Base-by-base conservation (phyloP, 2,797 vertebrate species). In the Sarcophilus harrisii region DNA sequence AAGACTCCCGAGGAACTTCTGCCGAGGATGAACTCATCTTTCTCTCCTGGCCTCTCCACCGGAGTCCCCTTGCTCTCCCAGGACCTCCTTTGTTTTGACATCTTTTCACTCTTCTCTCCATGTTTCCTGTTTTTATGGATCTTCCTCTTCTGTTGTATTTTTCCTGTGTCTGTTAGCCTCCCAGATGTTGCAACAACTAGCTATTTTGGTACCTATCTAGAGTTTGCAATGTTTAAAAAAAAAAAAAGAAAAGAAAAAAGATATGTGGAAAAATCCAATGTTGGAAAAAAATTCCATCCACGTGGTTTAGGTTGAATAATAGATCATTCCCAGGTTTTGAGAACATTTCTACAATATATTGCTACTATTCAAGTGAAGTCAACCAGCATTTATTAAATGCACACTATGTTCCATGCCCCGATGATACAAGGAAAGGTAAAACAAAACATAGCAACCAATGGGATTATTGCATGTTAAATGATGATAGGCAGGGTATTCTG, bases 71-170 rank as follows among this genome's bases (percentile, higher is more conserved):
- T 0, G 0, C 58, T 18, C 95, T 0, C 11, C 90, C 52, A 89
- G 32, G 95, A 81, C 97, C 58, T 95, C 94, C 97, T 99, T 98
- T 99, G 99, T 99, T 99, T 98, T 98, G 98, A 98, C 98, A 98
- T 98, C 98, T 98, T 98, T 98, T 98, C 95, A 95, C 98, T 98
- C 98, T 98, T 94, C 96, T 97, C 97, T 98, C 98, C 97, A 96
- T 96, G 98, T 98, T 99, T 99, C 99, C 99, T 99, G 99, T 99
- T 99, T 99, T 98, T 96, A 90, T 97, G 98, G 98, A 96, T 98
- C 98, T 98, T 98, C 98, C 98, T 96, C 97, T 98, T 98, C 95
- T 98, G 98, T 98, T 95, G 97, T 98, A 98, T 97, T 98, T 98
- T 99, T 99, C 99, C 99, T 98, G 98, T 98, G 97, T 97, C 98